Evolutionary conservation across 2,113 vertebrate genomes (phyloP), one percentile per base, ranked within the genome.

Genomic region (Phalacrocorax aristotelis): DNA sequence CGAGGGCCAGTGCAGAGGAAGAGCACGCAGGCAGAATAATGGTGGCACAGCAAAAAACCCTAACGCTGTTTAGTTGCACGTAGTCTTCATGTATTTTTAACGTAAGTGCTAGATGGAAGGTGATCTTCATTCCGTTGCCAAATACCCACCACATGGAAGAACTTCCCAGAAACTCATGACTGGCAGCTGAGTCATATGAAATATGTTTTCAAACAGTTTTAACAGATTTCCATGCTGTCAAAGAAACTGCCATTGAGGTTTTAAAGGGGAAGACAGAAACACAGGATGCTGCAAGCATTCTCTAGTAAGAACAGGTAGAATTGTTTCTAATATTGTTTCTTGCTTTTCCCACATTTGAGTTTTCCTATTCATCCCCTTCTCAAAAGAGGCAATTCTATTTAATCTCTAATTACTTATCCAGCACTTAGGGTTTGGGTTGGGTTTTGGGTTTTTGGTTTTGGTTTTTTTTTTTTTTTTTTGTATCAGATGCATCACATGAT

Each of bases 21-120:
- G 12, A 84, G 15, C 13, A 54, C 0, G 1, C 14, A 72, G 4
- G 25, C 10, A 70, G 58, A 52, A 58, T 26, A 75, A 55, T 64
- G 13, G 14, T 16, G 29, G 16, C 13, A 75, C 8, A 36, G 25
- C 4, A 61, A 66, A 32, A 34, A 51, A 8, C 11, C 46, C 40
- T 25, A 25, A 52, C 0, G 1, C 26, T 55, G 7, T 48, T 55
- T 2, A 54, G 20, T 22, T 75, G 10, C 30, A 27, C 3, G 8
- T 34, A 42, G 26, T n/a, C 16, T 16, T 76, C 38, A 60, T 0
- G 0, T 5, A 14, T 30, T 61, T 84, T 62, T 51, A 83, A 70
- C 4, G 0, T 10, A 49, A 68, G 11, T 13, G 22, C 36, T 11
- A 30, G 42, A 46, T 11, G 15, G 49, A 77, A 65, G 11, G 8